Percentiles rank a stretch among this genome's conserved stretches.
phyloP scores from a whole-genome alignment of 2,797 vertebrate species.

The Cirrhinus mrigala region DNA sequence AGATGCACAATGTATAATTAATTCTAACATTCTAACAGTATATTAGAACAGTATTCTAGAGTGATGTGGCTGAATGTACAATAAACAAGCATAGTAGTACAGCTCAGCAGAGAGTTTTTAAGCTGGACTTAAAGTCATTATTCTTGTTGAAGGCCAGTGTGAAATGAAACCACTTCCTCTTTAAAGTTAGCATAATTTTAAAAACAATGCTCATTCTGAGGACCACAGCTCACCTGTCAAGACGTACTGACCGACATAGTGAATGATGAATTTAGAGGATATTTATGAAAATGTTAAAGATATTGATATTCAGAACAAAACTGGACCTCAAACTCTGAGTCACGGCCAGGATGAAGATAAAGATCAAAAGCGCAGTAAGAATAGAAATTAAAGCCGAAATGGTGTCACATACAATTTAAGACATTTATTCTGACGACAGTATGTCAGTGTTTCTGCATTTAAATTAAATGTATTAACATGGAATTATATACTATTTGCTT shows the following conservation, averaged over 20 bases:
- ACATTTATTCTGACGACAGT: neutral
- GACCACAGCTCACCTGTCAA: neutral
- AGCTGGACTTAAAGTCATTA: neutral
- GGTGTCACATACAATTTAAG: neutral
- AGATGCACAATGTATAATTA: no score
- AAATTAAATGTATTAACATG: neutral
- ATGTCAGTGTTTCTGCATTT: neutral
- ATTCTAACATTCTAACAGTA: no score
- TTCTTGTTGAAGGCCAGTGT: neutral
- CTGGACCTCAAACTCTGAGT: neutral
- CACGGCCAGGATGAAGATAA: neutral
- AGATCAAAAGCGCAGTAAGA: neutral
- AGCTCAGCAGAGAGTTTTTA: neutral
- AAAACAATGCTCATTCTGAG: neutral
- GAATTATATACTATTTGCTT: neutral
- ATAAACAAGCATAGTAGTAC: neutral
- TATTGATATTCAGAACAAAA: fast-evolving
- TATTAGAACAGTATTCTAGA: no score
- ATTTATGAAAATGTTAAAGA: neutral
- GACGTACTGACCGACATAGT: neutral
- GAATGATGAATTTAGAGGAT: neutral
- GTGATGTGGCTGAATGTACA: neutral
- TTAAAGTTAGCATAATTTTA: neutral
- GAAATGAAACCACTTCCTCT: neutral
- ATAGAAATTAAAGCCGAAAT: neutral